Evolutionary conservation across 1,140 invertebrate species (phyloP).

Genomic region (Caerostris extrusa): DNA sequence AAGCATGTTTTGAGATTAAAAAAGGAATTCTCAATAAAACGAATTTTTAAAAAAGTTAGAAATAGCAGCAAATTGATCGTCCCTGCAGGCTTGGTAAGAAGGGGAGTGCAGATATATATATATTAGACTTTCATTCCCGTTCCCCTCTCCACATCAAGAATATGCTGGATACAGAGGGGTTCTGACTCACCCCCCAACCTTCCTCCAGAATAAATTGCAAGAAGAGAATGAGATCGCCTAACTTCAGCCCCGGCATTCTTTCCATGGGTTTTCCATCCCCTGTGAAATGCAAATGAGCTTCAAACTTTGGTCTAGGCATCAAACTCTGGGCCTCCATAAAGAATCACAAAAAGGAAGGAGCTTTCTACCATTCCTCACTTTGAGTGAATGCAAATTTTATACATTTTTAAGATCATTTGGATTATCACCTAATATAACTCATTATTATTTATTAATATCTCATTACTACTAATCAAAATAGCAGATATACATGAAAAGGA

Average conservation of each 20-base stretch:
- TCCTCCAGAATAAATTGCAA: constrained; percentile 27
- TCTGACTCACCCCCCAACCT: not conserved
- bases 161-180: not conserved
- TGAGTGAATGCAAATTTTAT: too few relatives aligned
- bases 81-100: not conserved
- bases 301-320: not conserved
- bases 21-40: too few relatives aligned
- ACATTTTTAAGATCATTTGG: too few relatives aligned
- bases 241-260: not conserved
- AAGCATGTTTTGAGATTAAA: too few relatives aligned
- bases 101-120: not conserved
- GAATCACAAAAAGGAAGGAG: not conserved
- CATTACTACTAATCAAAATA: too few relatives aligned
- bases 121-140: not conserved
- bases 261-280: not conserved
- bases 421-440: too few relatives aligned
- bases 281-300: constrained; percentile 19
- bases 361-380: not conserved
- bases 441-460: too few relatives aligned
- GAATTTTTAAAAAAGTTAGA: too few relatives aligned
- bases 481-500: too few relatives aligned
- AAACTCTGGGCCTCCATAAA: too few relatives aligned
- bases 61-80: not conserved
- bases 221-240: constrained; percentile 43
- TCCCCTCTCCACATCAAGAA: not conserved